phyloP scores from a whole-genome alignment of 2,113 vertebrate species.

The Craseonycteris thonglongyai region DNA sequence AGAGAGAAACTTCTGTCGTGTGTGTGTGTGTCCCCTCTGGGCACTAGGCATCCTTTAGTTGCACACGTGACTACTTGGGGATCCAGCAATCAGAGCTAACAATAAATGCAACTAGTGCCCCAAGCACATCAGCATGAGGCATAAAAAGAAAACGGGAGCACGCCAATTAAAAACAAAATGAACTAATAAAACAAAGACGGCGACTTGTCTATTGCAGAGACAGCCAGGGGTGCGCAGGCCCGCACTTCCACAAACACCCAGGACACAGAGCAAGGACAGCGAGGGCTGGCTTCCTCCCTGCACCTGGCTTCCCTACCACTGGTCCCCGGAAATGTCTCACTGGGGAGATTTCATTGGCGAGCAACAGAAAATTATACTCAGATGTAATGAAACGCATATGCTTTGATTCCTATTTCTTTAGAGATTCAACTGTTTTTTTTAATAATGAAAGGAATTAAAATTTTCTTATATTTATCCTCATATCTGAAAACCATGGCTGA shows the following conservation, averaged over 20 bases:
- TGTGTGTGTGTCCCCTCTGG: background rate
- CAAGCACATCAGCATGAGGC: background rate
- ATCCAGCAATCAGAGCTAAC: background rate
- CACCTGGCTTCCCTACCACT: background rate
- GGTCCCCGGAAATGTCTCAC: background rate
- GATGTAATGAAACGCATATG: background rate
- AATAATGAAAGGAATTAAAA: background rate
- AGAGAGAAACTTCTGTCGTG: background rate
- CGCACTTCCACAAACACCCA: background rate
- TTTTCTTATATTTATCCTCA: background rate
- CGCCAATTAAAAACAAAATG: background rate
- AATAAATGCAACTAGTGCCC: background rate
- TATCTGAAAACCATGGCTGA: background rate
- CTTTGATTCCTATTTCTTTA: background rate
- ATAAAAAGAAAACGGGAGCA: background rate
- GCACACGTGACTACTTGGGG: background rate
- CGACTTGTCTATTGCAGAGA: background rate
- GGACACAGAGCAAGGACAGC: background rate
- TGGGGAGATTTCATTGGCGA: background rate
- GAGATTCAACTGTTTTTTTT: background rate
- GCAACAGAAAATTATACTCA: background rate
- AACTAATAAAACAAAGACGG: background rate
- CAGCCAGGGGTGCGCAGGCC: background rate
- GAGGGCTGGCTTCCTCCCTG: background rate
- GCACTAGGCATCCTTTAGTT: background rate